Percentiles rank a stretch among this genome's conserved stretches.
Conservation (phyloP, 1,140 invertebrate species). For the Augochlora pura region DNA sequence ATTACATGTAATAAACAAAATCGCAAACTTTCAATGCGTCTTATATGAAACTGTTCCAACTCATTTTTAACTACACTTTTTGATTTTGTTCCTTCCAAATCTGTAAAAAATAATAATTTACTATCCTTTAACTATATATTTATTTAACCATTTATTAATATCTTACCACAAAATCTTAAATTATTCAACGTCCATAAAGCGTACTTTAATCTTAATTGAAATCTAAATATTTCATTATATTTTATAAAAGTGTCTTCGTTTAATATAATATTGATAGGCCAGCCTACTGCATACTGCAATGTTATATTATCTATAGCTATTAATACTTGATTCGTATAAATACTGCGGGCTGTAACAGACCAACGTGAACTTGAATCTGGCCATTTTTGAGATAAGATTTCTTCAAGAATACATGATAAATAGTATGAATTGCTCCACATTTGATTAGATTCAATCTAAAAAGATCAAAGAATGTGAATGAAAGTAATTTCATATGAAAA, state of each 20-base stretch:
- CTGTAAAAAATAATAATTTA: constrained; percentile 56
- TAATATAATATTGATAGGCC: constrained; percentile 82
- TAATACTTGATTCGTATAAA: constrained; percentile 71
- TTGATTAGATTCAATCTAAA: constrained; percentile 79
- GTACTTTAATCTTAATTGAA: constrained; percentile 84
- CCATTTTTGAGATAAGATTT: constrained; percentile 80
- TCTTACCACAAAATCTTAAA: constrained; percentile 80
- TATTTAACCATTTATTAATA: background rate
- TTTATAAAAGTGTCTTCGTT: constrained; percentile 79
- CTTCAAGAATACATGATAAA: constrained; percentile 80
- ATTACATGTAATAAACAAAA: constrained; percentile 84
- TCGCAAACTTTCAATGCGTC: constrained; percentile 82
- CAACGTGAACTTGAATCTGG: constrained; percentile 77
- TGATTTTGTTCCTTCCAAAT: constrained; percentile 70
- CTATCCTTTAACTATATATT: background rate
- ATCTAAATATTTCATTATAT: constrained; percentile 84
- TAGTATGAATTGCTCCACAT: constrained; percentile 75
- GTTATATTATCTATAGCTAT: constrained; percentile 81
- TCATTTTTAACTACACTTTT: constrained; percentile 52
- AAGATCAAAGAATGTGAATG: constrained; percentile 39
- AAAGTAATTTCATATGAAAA: constrained; percentile 38
- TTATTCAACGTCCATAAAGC: constrained; percentile 83
- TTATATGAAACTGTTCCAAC: constrained; percentile 74
- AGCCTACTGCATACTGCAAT: constrained; percentile 79
- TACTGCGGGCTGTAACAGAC: constrained; percentile 69